Conservation (phyloP, 2,797 vertebrate genomes). For the Pagetopsis macropterus region DNA sequence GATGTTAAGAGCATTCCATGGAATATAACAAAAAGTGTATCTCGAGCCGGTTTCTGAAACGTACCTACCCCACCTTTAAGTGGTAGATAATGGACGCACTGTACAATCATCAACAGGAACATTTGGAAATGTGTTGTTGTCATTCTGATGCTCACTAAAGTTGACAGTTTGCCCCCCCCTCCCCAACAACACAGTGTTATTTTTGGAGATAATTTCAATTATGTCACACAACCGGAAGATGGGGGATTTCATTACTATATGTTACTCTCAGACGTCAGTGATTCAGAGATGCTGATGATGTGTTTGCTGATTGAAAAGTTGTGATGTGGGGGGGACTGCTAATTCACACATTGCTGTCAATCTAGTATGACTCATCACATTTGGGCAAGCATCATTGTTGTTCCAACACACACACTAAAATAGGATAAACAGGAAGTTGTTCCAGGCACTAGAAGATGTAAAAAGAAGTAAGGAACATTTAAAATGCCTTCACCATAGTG, state of each 20-base stretch:
- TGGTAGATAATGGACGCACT: conserved; percentile 47
- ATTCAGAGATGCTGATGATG: conserved; percentile 38
- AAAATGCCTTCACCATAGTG: no score
- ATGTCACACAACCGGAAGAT: conserved; percentile 10
- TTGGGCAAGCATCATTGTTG: conserved; percentile 30
- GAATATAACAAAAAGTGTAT: no score
- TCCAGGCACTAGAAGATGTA: no score
- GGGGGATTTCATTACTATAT: conserved; percentile 33
- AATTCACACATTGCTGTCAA: conserved; percentile 30
- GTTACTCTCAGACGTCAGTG: conserved; percentile 34
- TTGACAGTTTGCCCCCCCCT: not conserved
- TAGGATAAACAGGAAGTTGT: not conserved
- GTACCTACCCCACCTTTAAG: conserved; percentile 19
- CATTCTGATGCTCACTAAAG: not conserved
- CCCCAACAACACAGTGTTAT: not conserved
- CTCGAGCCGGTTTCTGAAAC: no score
- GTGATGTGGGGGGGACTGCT: conserved; percentile 29
- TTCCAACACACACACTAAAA: not conserved
- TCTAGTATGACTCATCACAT: conserved; percentile 45
- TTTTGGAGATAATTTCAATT: conserved; percentile 14
- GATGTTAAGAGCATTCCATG: no score
- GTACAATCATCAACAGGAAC: conserved; percentile 6
- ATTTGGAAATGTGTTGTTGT: conserved; percentile 20
- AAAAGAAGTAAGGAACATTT: no score
- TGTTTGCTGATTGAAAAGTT: conserved; percentile 47